Conservation (phyloP, 1,140 invertebrate species). For the Schlechtendalia chinensis region DNA sequence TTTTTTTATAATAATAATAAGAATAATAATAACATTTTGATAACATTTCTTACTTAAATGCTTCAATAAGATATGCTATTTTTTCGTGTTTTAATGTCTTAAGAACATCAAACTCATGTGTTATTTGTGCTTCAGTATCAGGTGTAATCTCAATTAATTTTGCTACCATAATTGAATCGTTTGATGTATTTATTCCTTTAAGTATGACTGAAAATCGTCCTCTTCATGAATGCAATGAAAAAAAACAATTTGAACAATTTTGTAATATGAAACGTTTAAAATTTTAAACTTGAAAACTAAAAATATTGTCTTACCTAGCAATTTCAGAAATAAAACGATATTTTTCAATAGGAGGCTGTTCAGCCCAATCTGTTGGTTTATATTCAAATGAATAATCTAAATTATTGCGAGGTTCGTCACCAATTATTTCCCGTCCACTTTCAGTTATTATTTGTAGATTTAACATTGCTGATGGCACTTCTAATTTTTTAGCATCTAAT, state of each 20-base stretch:
- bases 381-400: conserved; percentile 75
- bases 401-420: conserved; percentile 63
- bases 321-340: conserved; percentile 83
- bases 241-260: conserved; percentile 24
- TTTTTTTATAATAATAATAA: too few relatives aligned
- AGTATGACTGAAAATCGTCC: conserved; percentile 82
- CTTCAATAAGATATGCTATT: conserved; percentile 72
- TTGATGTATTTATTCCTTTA: conserved; percentile 75
- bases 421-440: conserved; percentile 68
- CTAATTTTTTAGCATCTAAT: conserved; percentile 64
- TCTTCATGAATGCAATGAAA: conserved; percentile 57
- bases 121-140: conserved; percentile 66
- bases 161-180: conserved; percentile 70
- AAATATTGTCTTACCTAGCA: conserved; percentile 54
- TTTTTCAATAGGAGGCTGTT: conserved; percentile 67
- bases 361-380: conserved; percentile 70
- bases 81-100: conserved; percentile 79
- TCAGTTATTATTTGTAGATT: conserved; percentile 81
- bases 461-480: conserved; percentile 75
- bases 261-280: not conserved
- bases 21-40: not conserved
- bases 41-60: conserved; percentile 61
- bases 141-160: conserved; percentile 74
- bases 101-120: conserved; percentile 79
- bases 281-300: too few relatives aligned